A percentile compares a stretch with the other conserved stretches of the same genome.
phyloP scores from a whole-genome alignment of 2,888 invertebrate species.

The Nomada flava region DNA sequence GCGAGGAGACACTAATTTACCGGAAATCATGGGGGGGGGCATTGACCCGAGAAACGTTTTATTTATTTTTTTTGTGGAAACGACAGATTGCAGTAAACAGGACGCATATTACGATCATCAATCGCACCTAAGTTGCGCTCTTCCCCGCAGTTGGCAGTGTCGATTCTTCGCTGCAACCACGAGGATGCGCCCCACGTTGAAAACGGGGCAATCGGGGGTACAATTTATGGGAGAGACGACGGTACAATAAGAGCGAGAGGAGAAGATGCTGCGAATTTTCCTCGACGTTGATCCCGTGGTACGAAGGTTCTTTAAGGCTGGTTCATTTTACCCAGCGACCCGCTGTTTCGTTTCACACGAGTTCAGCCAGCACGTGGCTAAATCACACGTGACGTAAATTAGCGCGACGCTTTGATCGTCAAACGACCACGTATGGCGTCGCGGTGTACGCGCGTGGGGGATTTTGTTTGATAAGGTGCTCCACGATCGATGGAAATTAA shows the following conservation, averaged over 20 bases:
- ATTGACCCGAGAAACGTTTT: neutral
- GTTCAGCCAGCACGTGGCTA: conserved; percentile 42
- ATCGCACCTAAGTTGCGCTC: no score
- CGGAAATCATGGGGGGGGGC: conserved; percentile 21
- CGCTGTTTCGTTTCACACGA: conserved; percentile 55
- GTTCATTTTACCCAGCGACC: conserved; percentile 30
- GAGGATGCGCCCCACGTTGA: neutral
- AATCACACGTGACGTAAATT: conserved; percentile 68
- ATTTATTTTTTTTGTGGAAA: neutral
- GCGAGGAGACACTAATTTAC: conserved; percentile 51
- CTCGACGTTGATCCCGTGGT: neutral
- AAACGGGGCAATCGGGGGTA: neutral
- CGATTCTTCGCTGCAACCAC: neutral
- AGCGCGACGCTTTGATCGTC: conserved; percentile 59
- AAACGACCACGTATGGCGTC: conserved; percentile 34
- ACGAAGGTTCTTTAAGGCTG: conserved; percentile 18
- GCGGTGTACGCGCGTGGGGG: conserved; percentile 12
- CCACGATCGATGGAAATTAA: conserved; percentile 46
- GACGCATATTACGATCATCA: no score
- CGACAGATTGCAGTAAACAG: neutral
- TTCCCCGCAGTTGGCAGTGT: conserved; percentile 1
- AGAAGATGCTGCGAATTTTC: neutral
- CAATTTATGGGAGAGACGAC: neutral
- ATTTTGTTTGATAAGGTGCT: conserved; percentile 53
- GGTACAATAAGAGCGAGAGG: conserved; percentile 2